Evolutionary conservation across 2,888 invertebrate species (phyloP).

Genomic region (Andrena flavipes): DNA sequence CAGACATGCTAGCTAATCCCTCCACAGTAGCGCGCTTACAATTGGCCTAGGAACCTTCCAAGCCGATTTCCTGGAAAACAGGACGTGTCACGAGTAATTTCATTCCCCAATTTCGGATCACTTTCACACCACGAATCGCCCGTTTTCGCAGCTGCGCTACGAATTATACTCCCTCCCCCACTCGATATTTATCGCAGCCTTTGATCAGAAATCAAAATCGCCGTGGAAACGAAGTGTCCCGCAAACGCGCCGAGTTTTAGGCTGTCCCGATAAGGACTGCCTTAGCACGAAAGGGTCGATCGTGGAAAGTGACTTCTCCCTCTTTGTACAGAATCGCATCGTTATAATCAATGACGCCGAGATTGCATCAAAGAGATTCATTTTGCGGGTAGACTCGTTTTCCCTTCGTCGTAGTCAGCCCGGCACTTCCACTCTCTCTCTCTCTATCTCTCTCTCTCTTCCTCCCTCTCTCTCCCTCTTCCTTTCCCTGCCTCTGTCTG

Average conservation of each 20-base stretch:
- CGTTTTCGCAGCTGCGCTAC: too few species aligned
- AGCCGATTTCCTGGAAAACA: background rate
- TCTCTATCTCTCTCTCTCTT: constrained; percentile 1
- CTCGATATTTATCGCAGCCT: constrained; percentile 11
- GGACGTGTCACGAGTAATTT: background rate
- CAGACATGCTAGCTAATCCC: background rate
- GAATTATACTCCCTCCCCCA: too few species aligned
- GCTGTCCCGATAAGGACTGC: constrained; percentile 21
- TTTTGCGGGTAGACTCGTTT: constrained; percentile 53
- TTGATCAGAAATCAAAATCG: constrained; percentile 27
- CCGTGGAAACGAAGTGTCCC: constrained; percentile 40
- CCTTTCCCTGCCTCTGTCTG: background rate
- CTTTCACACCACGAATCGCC: background rate
- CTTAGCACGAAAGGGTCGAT: constrained; percentile 16
- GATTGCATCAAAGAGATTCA: constrained; percentile 73
- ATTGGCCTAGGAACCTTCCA: too few species aligned
- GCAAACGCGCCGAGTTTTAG: constrained; percentile 42
- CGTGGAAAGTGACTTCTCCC: constrained; percentile 31
- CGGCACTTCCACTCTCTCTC: constrained; percentile 27
- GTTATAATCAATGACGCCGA: constrained; percentile 76
- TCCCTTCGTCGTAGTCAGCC: constrained; percentile 26
- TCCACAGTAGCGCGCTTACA: background rate
- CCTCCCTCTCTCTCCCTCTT: background rate
- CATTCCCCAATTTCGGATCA: background rate
- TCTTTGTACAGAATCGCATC: constrained; percentile 57